phyloP scores from a whole-genome alignment of 2,797 vertebrate genomes.

The Micropoecilia bifurca region DNA sequence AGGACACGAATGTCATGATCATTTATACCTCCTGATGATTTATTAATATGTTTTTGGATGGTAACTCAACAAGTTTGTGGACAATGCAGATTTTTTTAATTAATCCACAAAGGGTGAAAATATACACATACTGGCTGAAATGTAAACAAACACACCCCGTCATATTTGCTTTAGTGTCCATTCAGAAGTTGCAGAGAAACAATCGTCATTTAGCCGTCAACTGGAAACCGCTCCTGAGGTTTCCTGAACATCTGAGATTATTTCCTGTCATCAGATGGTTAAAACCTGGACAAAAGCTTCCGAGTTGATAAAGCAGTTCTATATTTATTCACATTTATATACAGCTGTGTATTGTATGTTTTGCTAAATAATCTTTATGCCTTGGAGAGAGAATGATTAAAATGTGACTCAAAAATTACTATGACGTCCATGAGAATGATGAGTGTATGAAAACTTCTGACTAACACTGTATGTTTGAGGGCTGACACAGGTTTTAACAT shows the following conservation, averaged over 20 bases:
- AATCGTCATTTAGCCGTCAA: background rate
- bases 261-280: background rate
- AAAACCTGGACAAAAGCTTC: no score
- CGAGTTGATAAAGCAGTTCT: no score
- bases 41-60: background rate
- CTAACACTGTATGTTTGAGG: conserved; percentile 16
- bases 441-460: background rate
- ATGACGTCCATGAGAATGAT: background rate
- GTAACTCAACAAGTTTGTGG: background rate
- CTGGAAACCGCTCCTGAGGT: background rate
- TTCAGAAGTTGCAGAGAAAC: background rate
- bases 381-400: background rate
- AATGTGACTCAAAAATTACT: background rate
- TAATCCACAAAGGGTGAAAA: background rate
- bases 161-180: background rate
- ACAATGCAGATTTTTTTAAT: background rate
- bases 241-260: no score
- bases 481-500: conserved; percentile 23
- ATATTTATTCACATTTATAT: background rate
- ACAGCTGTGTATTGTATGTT: background rate
- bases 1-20: background rate
- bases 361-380: background rate
- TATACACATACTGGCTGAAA: background rate
- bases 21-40: background rate
- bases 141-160: background rate